These are phyloP conservation scores for Poeciliopsis infans DNA, from an alignment of 2,797 vertebrate species.

Conservation along the genomic window DNA sequence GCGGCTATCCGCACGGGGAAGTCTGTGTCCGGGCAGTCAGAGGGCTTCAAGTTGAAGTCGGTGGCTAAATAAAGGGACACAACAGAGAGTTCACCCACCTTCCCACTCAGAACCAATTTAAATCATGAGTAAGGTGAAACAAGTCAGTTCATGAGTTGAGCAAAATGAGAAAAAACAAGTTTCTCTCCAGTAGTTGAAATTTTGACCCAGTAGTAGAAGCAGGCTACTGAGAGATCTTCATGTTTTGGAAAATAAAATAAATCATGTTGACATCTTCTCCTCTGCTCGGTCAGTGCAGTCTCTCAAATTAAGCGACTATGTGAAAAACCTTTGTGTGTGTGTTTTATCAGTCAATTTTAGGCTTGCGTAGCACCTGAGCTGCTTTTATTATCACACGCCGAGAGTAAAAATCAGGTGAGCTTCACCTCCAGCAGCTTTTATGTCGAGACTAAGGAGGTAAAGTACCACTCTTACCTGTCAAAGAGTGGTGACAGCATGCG, in stretches of 20 bases:
- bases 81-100: conserved; percentile 30
- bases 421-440: not conserved
- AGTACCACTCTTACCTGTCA: not conserved
- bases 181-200: conserved; percentile 31
- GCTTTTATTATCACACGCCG: not conserved
- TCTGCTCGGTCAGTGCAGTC: not conserved
- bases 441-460: not conserved
- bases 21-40: conserved; percentile 89
- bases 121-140: conserved; percentile 43
- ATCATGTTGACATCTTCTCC: not conserved
- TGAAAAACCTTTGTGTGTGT: not conserved
- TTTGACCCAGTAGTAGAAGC: not conserved
- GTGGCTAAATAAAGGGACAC: conserved; percentile 83
- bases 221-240: not conserved
- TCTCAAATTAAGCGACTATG: conserved; percentile 3
- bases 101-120: conserved; percentile 28
- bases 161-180: conserved; percentile 19
- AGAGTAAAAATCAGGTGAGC: not conserved
- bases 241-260: not conserved
- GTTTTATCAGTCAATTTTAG: no score
- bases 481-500: not conserved
- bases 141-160: conserved; percentile 31
- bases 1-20: conserved; percentile 86
- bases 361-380: not conserved
- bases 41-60: conserved; percentile 89